Conservation (phyloP, 2,113 vertebrate species). For the Acanthochromis polyacanthus region DNA sequence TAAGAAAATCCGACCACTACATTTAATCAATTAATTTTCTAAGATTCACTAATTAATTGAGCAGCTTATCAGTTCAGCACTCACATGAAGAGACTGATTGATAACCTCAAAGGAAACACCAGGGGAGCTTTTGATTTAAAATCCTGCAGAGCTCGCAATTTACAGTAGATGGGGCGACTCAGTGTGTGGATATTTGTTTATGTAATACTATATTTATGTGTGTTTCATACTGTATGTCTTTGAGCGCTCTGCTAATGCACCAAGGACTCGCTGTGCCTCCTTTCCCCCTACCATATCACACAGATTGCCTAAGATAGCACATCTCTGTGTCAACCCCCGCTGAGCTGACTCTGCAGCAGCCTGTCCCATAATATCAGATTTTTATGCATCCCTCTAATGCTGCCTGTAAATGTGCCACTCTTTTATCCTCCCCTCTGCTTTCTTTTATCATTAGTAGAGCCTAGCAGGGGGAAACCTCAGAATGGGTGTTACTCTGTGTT, state of each 20-base stretch:
- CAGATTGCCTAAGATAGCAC: slow-evolving; percentile 64
- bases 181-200: background rate
- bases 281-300: slow-evolving; percentile 41
- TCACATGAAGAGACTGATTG: background rate
- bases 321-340: slow-evolving; percentile 67
- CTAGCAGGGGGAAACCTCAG: slow-evolving; percentile 9
- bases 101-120: background rate
- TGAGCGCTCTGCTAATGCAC: slow-evolving; percentile 38
- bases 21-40: background rate
- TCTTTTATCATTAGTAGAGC: slow-evolving; percentile 54
- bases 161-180: background rate
- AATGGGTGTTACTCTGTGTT: slow-evolving; percentile 30
- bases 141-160: background rate
- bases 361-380: slow-evolving; percentile 72
- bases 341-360: slow-evolving; percentile 70
- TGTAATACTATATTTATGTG: slow-evolving; percentile 1
- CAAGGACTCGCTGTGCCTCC: slow-evolving; percentile 46
- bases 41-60: background rate
- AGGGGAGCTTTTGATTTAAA: slow-evolving; percentile 12
- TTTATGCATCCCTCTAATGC: slow-evolving; percentile 73
- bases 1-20: background rate
- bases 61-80: background rate
- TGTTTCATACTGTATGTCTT: slow-evolving; percentile 18
- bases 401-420: slow-evolving; percentile 66
- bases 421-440: slow-evolving; percentile 69